Conservation (phyloP, 2,113 vertebrate genomes). For the Neodontobutis hainanensis region DNA sequence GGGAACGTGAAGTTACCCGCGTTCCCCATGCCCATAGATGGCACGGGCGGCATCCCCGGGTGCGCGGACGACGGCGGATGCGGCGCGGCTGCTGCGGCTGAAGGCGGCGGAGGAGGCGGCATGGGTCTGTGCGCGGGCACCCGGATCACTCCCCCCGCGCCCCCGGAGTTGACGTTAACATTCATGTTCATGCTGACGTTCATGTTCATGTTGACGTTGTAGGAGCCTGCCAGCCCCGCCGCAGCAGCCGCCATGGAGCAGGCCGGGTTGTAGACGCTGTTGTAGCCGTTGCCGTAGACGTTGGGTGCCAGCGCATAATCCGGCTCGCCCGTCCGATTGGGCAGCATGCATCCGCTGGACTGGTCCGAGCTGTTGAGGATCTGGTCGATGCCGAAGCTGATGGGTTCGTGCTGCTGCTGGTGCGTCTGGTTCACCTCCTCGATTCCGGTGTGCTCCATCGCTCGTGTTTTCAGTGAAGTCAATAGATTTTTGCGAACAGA, state of each 20-base stretch:
- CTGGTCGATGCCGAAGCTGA: constrained; percentile 93
- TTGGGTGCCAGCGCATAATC: constrained; percentile 82
- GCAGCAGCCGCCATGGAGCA: constrained; percentile 80
- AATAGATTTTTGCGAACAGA: constrained; percentile 7
- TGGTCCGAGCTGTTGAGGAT: constrained; percentile 89
- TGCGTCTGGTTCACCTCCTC: constrained; percentile 83
- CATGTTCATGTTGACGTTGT: constrained; percentile 88
- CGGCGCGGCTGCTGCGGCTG: constrained; percentile 83
- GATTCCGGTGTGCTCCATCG: constrained; percentile 87
- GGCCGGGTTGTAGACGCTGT: constrained; percentile 82
- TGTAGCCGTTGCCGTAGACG: constrained; percentile 83
- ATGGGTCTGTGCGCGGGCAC: constrained; percentile 91
- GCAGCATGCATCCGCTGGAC: constrained; percentile 80
- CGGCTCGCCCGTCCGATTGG: constrained; percentile 78
- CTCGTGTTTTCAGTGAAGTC: constrained; percentile 12
- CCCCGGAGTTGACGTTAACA: constrained; percentile 80
- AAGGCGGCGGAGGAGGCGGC: constrained; percentile 79
- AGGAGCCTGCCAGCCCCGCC: constrained; percentile 79
- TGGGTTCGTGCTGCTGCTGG: constrained; percentile 87
- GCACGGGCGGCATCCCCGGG: constrained; percentile 76
- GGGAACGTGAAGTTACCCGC: constrained; percentile 87
- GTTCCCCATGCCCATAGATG: constrained; percentile 79
- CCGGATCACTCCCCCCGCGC: constrained; percentile 83
- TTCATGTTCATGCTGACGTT: constrained; percentile 85
- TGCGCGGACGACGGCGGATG: constrained; percentile 75